Conservation (phyloP, 2,113 vertebrate genomes). For the Eretmochelys imbricata region DNA sequence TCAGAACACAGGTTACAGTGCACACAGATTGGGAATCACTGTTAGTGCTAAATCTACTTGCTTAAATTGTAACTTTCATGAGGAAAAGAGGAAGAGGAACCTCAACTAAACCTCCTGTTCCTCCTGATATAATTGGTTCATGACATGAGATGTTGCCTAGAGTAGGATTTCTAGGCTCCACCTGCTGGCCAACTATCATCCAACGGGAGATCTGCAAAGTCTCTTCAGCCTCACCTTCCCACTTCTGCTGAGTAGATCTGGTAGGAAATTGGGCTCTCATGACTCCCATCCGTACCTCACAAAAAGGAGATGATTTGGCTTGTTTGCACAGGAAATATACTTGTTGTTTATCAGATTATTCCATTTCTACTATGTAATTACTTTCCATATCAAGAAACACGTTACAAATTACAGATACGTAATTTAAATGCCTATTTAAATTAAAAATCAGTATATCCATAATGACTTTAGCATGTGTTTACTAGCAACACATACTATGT, state of each 20-base stretch:
- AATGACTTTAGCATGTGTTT: neutral
- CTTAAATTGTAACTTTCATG: neutral
- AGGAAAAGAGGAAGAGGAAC: fast-evolving
- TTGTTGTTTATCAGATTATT: slow-evolving; percentile 17
- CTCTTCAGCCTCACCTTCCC: neutral
- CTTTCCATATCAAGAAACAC: slow-evolving; percentile 22
- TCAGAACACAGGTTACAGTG: slow-evolving; percentile 32
- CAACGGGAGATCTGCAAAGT: neutral
- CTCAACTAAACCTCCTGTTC: neutral
- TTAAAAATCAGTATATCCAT: neutral
- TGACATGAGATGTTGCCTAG: neutral
- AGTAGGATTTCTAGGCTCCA: neutral
- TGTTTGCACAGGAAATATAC: neutral
- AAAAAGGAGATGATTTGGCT: neutral
- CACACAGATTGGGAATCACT: neutral
- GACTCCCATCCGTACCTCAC: neutral
- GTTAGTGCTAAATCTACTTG: neutral
- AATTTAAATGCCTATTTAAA: neutral
- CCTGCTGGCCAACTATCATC: neutral
- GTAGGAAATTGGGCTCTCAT: neutral
- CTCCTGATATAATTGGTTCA: neutral
- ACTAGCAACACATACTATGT: neutral
- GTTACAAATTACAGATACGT: neutral
- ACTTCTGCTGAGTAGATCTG: neutral
- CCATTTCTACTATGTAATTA: slow-evolving; percentile 15